Conservation (phyloP, 2,113 vertebrate species). For the Silurus glanis region DNA sequence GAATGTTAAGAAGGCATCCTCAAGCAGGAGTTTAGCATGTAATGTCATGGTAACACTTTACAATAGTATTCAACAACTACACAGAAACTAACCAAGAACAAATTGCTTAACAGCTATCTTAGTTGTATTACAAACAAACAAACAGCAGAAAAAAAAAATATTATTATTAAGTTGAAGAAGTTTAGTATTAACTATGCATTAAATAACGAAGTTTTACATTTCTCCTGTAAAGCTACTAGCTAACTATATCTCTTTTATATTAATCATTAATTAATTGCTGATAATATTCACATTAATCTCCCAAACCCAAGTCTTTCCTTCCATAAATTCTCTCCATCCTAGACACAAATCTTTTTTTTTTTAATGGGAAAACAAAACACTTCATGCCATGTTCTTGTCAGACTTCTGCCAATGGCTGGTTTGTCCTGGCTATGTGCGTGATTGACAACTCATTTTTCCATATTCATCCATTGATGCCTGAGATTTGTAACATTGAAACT, state of each 20-base stretch:
- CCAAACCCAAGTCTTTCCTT: background rate
- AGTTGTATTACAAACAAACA: too few relatives aligned
- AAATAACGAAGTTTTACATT: background rate
- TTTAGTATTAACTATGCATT: background rate
- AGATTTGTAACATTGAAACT: background rate
- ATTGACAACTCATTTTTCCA: background rate
- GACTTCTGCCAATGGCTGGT: background rate
- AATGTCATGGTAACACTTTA: background rate
- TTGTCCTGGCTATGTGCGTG: background rate
- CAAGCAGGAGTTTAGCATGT: background rate
- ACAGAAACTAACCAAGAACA: background rate
- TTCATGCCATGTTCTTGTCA: background rate
- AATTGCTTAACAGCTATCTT: too few relatives aligned
- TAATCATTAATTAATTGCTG: background rate
- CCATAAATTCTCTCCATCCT: background rate
- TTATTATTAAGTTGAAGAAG: background rate
- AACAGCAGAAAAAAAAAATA: too few relatives aligned
- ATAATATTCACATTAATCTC: background rate
- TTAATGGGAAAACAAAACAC: background rate
- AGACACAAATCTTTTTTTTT: background rate
- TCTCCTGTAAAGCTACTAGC: background rate
- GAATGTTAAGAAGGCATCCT: background rate
- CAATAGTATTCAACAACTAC: background rate
- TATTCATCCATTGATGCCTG: background rate
- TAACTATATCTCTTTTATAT: background rate